phyloP scores from a whole-genome alignment of 23 tunicate species.

The Phallusia fumigata region DNA sequence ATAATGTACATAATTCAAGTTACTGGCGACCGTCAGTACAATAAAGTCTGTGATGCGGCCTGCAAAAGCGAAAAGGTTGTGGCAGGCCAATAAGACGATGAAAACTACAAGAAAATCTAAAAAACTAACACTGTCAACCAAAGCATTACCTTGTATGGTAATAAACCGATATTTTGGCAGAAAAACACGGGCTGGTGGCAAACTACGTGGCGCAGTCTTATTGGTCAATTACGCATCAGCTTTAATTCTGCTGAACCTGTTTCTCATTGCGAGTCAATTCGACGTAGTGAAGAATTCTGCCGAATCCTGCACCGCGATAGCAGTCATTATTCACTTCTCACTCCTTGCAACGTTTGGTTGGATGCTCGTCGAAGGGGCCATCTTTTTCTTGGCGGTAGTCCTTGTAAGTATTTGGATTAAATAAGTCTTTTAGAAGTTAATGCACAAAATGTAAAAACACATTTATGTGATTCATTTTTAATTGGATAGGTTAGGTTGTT shows the following conservation, averaged over 20 bases:
- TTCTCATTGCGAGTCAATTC: not conserved
- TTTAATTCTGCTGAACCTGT: not conserved
- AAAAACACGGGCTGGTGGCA: not conserved
- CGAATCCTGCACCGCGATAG: not conserved
- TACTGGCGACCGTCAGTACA: too few species aligned
- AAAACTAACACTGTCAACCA: too few species aligned
- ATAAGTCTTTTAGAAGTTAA: too few species aligned
- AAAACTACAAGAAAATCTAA: too few species aligned
- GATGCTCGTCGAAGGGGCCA: not conserved
- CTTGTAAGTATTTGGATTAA: not conserved
- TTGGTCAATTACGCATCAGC: not conserved
- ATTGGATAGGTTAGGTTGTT: too few species aligned
- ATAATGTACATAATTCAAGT: too few species aligned
- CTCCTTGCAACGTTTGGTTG: not conserved
- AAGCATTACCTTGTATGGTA: too few species aligned
- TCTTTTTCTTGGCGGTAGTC: not conserved
- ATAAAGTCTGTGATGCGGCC: too few species aligned
- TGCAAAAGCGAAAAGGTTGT: too few species aligned
- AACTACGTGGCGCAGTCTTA: conserved; percentile 9
- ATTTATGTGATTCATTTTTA: too few species aligned
- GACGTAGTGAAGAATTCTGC: not conserved
- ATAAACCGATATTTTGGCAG: not conserved
- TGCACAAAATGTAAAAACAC: too few species aligned
- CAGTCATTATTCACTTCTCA: not conserved
- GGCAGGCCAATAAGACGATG: too few species aligned